Evolutionary conservation across 2,888 invertebrate genomes (phyloP), one percentile per base, ranked within the genome.

Genomic region (Apodemia zela): DNA sequence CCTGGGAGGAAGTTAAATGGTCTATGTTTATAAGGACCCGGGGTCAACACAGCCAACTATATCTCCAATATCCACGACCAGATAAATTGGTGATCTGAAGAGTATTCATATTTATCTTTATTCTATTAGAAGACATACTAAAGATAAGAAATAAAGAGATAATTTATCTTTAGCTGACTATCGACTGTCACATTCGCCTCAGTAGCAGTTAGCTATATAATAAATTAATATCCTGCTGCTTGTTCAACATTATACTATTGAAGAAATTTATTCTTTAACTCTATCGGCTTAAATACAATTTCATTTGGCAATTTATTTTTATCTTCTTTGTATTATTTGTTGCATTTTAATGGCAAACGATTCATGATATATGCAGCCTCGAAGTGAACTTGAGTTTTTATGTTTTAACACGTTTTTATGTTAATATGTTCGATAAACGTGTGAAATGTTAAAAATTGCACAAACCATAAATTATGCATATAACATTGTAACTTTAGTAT

Each of bases 201-300:
- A 51, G 51, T 51, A 51, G 51, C 51, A 51, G 17, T 47, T 51
- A 51, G 5, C 51, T 21, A 51, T 51, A 21, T 21, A 51, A 51
- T 51, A 51, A 21, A 51, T 51, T 51, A 21, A 51, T 21, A 51
- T 51, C 51, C 51, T 18, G 51, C 54, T 54, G 54, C 13, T 15
- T 21, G 13, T 54, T 51, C 13, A 49, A 1, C 18, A 5, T 21
- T 51, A 21, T 51, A 51, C 11, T 18, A 11, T 18, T 11, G 1
- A 11, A 17, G 4, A 13, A 51, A 51, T 51, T 2, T 49, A 18
- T 18, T 3, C 49, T 49, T 3, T 49, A 49, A 11, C 18, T 18
- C 49, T 0, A 18, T 51, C 7, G 11, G 1, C 2, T 51, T 49
- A 3, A 49, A 11, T 49, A 49, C 18, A 49, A 17, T 18, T 49